A percentile compares a stretch with the other conserved stretches of the same genome.
These are phyloP conservation scores for Seriola rivoliana DNA, from an alignment of 2,113 vertebrate genomes.

Conservation along the genomic window DNA sequence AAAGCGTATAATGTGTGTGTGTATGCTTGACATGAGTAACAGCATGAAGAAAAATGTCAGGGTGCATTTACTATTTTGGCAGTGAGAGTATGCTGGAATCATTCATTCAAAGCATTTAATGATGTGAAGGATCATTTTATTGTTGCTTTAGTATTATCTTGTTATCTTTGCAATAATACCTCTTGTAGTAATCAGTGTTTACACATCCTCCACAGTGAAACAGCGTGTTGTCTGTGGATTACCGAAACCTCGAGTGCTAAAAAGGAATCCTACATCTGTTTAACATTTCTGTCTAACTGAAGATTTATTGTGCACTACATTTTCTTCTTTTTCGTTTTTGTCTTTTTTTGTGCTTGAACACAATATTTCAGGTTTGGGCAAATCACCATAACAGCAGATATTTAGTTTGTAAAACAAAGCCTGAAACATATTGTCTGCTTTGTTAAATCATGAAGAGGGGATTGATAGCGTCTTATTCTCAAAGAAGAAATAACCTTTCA, in stretches of 20 bases:
- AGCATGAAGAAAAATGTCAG: neutral
- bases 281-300: conserved; percentile 56
- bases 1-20: neutral
- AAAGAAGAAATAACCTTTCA: neutral
- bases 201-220: conserved; percentile 35
- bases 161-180: conserved; percentile 34
- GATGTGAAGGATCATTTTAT: conserved; percentile 9
- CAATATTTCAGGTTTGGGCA: conserved; percentile 51
- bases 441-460: conserved; percentile 33
- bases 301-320: conserved; percentile 60
- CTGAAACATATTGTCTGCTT: conserved; percentile 24
- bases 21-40: neutral
- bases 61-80: neutral
- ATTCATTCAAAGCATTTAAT: conserved; percentile 3
- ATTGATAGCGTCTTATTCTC: conserved; percentile 10
- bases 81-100: neutral
- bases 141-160: conserved; percentile 38
- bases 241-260: conserved; percentile 61
- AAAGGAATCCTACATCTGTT: conserved; percentile 72
- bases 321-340: conserved; percentile 34
- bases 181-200: conserved; percentile 38
- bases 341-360: conserved; percentile 18
- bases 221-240: conserved; percentile 37
- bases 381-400: conserved; percentile 68
- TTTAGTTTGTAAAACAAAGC: conserved; percentile 55